These are phyloP conservation scores for Antechinus flavipes DNA, from an alignment of 2,113 vertebrate species.

Conservation along the genomic window DNA sequence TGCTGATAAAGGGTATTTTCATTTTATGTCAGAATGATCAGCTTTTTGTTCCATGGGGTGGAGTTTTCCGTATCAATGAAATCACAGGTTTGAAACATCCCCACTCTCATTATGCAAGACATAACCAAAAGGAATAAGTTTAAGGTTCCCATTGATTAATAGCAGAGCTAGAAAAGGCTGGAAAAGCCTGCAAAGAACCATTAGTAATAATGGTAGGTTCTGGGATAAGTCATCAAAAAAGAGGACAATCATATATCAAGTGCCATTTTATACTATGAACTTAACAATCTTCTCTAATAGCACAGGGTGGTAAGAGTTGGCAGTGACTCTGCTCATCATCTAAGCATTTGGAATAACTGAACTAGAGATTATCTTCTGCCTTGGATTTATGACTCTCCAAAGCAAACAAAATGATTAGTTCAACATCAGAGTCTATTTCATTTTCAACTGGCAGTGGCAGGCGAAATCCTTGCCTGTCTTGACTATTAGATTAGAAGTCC, in stretches of 20 bases:
- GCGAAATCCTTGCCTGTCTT: neutral
- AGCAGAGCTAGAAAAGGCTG: neutral
- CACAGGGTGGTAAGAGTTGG: neutral
- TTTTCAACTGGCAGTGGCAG: neutral
- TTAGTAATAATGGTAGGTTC: neutral
- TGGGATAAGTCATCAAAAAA: neutral
- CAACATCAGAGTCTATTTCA: neutral
- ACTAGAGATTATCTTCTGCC: neutral
- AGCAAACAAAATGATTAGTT: neutral
- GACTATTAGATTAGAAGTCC: conserved; percentile 1
- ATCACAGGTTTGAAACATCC: neutral
- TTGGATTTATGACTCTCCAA: neutral
- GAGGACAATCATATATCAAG: neutral
- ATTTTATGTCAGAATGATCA: neutral
- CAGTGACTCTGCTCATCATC: neutral
- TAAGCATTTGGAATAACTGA: neutral
- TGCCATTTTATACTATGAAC: neutral
- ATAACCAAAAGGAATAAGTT: neutral
- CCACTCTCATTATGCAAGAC: neutral
- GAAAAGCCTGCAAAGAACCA: neutral
- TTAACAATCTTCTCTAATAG: neutral
- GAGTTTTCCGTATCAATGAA: neutral
- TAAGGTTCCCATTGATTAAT: neutral
- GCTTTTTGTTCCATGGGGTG: neutral
- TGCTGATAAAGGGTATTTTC: neutral